phyloP scores from a whole-genome alignment of 2,113 vertebrate genomes.

The Pluvianellus socialis region DNA sequence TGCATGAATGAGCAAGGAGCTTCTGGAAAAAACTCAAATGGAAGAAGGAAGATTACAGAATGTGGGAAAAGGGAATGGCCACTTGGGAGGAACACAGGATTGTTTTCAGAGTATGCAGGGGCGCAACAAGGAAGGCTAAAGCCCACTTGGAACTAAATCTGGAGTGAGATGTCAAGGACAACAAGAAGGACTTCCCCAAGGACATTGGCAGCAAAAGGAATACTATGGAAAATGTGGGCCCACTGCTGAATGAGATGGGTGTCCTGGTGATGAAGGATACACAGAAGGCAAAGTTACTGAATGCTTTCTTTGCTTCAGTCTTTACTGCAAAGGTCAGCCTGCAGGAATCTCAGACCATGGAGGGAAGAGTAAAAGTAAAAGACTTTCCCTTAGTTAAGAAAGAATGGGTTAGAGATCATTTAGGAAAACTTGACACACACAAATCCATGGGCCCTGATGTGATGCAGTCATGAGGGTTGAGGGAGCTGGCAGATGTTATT shows the following conservation, averaged over 20 bases:
- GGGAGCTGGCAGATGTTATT: not conserved
- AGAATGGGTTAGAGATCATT: not conserved
- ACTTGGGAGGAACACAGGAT: not conserved
- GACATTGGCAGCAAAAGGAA: not conserved
- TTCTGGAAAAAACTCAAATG: too few relatives aligned
- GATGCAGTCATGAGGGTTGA: not conserved
- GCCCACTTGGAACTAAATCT: not conserved
- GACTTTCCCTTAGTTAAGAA: not conserved
- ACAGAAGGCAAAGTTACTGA: not conserved
- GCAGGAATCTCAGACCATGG: not conserved
- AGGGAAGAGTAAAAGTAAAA: not conserved
- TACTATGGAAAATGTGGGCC: not conserved
- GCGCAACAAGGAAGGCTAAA: not conserved
- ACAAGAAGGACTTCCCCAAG: not conserved
- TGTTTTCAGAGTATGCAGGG: not conserved
- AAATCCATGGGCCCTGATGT: not conserved
- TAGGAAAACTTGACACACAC: not conserved
- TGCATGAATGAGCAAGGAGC: too few relatives aligned
- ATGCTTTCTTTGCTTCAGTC: not conserved
- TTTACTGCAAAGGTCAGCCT: not conserved
- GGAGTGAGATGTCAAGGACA: not conserved
- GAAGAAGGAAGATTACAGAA: not conserved
- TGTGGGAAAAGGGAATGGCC: not conserved
- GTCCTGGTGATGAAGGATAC: not conserved
- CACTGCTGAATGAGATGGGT: not conserved